phyloP scores from a whole-genome alignment of 2,888 invertebrate species.

The Drosophila emarginata region DNA sequence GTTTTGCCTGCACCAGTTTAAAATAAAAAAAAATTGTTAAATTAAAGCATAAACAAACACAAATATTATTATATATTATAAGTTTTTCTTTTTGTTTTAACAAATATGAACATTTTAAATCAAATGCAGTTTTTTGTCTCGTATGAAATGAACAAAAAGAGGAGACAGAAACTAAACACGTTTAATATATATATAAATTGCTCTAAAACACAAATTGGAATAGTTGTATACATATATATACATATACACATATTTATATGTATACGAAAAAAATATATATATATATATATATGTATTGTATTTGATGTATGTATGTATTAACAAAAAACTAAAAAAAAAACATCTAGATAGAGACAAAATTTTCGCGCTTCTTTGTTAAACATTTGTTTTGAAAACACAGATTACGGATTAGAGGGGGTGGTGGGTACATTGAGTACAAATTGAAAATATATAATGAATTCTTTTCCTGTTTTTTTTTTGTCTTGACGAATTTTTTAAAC shows the following conservation, averaged over 20 bases:
- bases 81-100: slow-evolving; percentile 34
- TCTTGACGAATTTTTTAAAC: slow-evolving; percentile 22
- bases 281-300: slow-evolving; percentile 10
- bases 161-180: neutral
- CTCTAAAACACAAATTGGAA: slow-evolving; percentile 3
- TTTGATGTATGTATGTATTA: slow-evolving; percentile 4
- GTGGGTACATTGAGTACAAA: neutral
- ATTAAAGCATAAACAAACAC: slow-evolving; percentile 38
- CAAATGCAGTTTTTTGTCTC: slow-evolving; percentile 24
- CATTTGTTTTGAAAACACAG: neutral
- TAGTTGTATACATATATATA: slow-evolving; percentile 11
- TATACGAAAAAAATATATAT: slow-evolving; percentile 2
- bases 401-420: neutral
- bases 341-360: slow-evolving; percentile 23
- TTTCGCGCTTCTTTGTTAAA: neutral
- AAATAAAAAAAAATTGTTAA: slow-evolving; percentile 44
- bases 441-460: neutral
- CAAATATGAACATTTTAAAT: slow-evolving; percentile 44
- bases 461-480: neutral
- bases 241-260: too few relatives aligned
- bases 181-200: slow-evolving; percentile 6
- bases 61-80: slow-evolving; percentile 43
- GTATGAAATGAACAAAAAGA: slow-evolving; percentile 8
- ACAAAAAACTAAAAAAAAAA: slow-evolving; percentile 16
- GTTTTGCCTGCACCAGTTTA: slow-evolving; percentile 72